phyloP scores from a whole-genome alignment of 2,113 vertebrate genomes.

The Aleadryas rufinucha region DNA sequence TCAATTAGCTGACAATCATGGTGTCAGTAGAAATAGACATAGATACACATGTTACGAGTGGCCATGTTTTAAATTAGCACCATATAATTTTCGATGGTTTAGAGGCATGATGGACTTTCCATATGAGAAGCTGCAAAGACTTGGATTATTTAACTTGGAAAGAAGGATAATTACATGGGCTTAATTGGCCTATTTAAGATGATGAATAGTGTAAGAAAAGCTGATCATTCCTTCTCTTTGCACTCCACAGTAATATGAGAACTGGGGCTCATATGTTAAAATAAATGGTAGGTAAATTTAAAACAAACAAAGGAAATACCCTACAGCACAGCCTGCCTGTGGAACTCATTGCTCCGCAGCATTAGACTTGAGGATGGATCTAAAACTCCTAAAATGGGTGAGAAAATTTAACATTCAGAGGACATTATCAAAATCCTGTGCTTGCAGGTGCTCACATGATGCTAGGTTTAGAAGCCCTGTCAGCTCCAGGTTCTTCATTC shows the following conservation, averaged over 20 bases:
- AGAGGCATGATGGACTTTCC: constrained; percentile 45
- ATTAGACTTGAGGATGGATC: not conserved
- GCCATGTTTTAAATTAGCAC: constrained; percentile 48
- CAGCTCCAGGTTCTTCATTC: not conserved
- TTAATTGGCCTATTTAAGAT: constrained; percentile 65
- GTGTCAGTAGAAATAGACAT: not conserved
- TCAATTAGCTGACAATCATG: not conserved
- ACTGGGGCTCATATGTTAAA: constrained; percentile 37
- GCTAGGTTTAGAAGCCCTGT: not conserved
- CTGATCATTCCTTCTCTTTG: constrained; percentile 47
- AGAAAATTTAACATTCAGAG: not conserved
- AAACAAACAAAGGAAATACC: constrained; percentile 54
- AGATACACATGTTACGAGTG: not conserved
- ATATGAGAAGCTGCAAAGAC: constrained; percentile 51
- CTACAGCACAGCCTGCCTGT: not conserved
- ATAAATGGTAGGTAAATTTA: constrained; percentile 56
- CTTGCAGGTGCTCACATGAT: not conserved
- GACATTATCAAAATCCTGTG: not conserved
- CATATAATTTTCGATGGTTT: constrained; percentile 20
- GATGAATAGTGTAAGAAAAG: constrained; percentile 56
- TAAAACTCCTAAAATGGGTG: not conserved
- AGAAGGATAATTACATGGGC: constrained; percentile 38
- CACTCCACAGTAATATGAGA: constrained; percentile 12
- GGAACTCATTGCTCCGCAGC: not conserved
- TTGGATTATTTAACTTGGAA: constrained; percentile 66